Evolutionary conservation across 2,113 vertebrate genomes (phyloP).

Genomic region (Xiphias gladius): DNA sequence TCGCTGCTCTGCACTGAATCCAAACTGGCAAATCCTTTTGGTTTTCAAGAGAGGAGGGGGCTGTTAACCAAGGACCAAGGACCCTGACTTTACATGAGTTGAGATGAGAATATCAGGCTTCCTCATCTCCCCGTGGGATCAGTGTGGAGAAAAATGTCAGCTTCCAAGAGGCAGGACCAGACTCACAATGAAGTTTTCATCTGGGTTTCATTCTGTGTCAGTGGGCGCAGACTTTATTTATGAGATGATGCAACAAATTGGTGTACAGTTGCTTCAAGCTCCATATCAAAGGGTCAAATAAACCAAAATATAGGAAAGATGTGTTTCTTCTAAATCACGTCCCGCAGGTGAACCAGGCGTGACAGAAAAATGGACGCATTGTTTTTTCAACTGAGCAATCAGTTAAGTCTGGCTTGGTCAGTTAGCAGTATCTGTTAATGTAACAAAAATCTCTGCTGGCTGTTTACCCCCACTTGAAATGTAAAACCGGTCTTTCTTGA

Average conservation of each 20-base stretch:
- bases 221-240: slow-evolving; percentile 46
- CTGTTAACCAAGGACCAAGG: slow-evolving; percentile 24
- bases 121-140: slow-evolving; percentile 42
- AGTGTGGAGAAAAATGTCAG: slow-evolving; percentile 46
- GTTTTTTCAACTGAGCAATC: not conserved
- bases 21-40: slow-evolving; percentile 60
- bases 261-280: slow-evolving; percentile 23
- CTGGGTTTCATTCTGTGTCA: slow-evolving; percentile 57
- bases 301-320: slow-evolving; percentile 1
- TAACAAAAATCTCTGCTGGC: not conserved
- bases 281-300: slow-evolving; percentile 10
- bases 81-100: slow-evolving; percentile 54
- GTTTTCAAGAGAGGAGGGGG: slow-evolving; percentile 19
- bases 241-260: slow-evolving; percentile 43
- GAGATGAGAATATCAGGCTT: slow-evolving; percentile 67
- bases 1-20: slow-evolving; percentile 14
- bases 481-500: not conserved
- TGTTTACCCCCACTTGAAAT: not conserved
- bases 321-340: not conserved
- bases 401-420: not conserved
- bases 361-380: not conserved
- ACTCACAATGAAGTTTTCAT: slow-evolving; percentile 53
- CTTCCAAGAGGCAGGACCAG: slow-evolving; percentile 37
- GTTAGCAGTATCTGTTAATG: not conserved
- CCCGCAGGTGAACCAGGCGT: not conserved